Base-by-base conservation (phyloP, 2,888 invertebrate genomes). In the Hypolimnas misippus region DNA sequence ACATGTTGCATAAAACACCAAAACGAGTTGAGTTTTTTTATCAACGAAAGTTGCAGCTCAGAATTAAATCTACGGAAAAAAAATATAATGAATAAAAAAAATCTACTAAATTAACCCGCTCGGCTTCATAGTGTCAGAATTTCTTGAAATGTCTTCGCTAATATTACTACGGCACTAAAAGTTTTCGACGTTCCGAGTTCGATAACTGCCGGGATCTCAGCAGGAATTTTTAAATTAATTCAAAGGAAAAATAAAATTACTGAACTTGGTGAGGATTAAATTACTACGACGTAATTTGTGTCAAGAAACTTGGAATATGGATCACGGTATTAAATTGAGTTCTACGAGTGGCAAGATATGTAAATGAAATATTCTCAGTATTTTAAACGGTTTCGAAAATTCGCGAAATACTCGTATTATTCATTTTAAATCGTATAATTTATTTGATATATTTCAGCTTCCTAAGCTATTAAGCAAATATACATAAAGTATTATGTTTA, bases 171-270 rank as follows among this genome's bases (percentile, higher is more conserved):
- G 86, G 86, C 81, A 81, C 79, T 80, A 86, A 88, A 89, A 89
- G 84, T 89, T 89, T 81, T 73, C 79, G 78, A 81, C 83, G 78
- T 81, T 71, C 58, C 73, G 82, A 87, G 81, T 87, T 89, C 87
- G 81, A 89, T 88, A 89, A 89, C 86, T 86, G 87, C 82, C 78
- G 83, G 84, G 57, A 55, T 84, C 83, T 81, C 81, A 75, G 82
- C 76, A 81, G 83, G 88, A 89, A 89, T 89, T 89, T 87, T 89
- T 86, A 87, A 89, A 89, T 89, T 88, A 88, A 89, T 89, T 89
- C 83, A 86, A 84, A 84, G 84, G 84, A 87, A 89, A 88, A 89
- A 89, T 89, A 85, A 87, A 89, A 88, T 90, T 88, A 87, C 82
- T 82, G 81, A 87, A 88, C 83, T 89, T 84, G 77, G 78, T 73